Percentiles rank a stretch among this genome's conserved stretches.
Evolutionary conservation across 2,797 vertebrate species (phyloP).

Genomic region (Petrocephalus schoutedeni): DNA sequence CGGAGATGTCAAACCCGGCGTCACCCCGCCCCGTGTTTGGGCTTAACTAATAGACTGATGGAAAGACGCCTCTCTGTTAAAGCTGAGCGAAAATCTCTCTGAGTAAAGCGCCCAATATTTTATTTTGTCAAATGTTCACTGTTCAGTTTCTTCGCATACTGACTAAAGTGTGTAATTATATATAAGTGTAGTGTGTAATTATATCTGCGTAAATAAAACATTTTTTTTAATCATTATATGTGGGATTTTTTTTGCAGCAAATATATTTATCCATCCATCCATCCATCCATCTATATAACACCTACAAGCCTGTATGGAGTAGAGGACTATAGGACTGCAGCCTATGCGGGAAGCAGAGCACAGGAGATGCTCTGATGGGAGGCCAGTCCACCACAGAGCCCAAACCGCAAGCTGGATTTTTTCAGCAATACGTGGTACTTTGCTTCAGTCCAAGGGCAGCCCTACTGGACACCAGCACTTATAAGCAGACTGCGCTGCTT

Average conservation of each 20-base stretch:
- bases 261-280: neutral
- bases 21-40: neutral
- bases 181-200: neutral
- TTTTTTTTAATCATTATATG: neutral
- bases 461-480: neutral
- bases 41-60: neutral
- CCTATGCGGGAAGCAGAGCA: neutral
- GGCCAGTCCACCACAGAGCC: neutral
- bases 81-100: neutral
- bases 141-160: neutral
- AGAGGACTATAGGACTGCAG: neutral
- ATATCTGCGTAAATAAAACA: neutral
- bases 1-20: conserved; percentile 20
- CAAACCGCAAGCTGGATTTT: neutral
- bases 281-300: neutral
- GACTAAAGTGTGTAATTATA: neutral
- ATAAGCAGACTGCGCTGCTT: neutral
- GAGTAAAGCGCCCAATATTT: neutral
- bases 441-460: neutral
- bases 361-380: neutral
- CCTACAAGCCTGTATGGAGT: neutral
- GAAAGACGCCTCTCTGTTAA: neutral
- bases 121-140: neutral
- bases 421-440: neutral
- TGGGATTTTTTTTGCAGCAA: neutral